Base-by-base conservation (phyloP, 2,888 invertebrate genomes). In the Drosophila helvetica region DNA sequence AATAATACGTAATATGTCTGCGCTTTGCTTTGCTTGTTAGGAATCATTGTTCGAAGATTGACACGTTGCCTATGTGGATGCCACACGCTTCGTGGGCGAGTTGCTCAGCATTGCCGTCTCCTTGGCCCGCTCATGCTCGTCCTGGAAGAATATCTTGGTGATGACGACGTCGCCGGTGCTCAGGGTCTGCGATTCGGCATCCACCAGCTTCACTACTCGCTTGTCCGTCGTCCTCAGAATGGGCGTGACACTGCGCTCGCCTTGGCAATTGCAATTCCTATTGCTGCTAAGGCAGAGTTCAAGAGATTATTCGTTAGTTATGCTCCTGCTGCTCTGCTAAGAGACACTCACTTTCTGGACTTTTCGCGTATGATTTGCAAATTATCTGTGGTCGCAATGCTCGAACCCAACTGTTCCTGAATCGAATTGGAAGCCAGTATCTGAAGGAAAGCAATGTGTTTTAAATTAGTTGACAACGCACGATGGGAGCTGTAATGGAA, bases 111-210 rank as follows among this genome's bases (percentile, higher is more conserved):
- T 90, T 19, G 72, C 69, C 89, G 93, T 93, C 78, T 94, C 94
- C 77, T 93, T 92, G 79, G 90, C 90, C 75, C 93, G 93, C 62
- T 93, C 93, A 74, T 94, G 93, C 74, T 94, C 94, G 78, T 94
- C 94, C 48, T 93, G 93, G 81, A 93, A 93, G 88, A 93, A 95
- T 38, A 97, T 96, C 92, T 96, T 96, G 50, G 97, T 97, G 86
- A 98, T 97, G 60, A 97, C 97, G 89, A 98, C 96, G 91, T 98
- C 98, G 55, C 98, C 98, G 18, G 98, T 98, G 90, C 97, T 97
- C 52, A 97, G 93, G 2, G 98, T 98, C 92, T 98, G 98, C 38
- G 92, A 89, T 66, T 96, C 95, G 38, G 95, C 95, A 68, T 94
- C 93, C 80, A 80, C 81, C 66, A 88, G 71, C 73, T 90, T 90